Evolutionary conservation across 2,797 vertebrate species (phyloP).

Genomic region (Halcyon chelicuti): DNA sequence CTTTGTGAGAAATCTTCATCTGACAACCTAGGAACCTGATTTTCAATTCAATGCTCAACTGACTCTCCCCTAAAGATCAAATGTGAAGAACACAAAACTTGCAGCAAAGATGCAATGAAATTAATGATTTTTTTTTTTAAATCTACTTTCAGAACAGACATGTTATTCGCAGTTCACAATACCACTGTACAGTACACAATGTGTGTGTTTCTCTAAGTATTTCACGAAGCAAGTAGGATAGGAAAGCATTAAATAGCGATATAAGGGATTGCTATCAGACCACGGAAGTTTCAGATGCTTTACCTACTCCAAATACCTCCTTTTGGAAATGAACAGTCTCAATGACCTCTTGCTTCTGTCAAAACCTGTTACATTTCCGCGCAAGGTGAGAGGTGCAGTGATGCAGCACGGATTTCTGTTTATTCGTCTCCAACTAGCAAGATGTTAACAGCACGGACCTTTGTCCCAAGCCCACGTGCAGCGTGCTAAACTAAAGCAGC

Average conservation of each 20-base stretch:
- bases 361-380: not conserved
- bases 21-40: not conserved
- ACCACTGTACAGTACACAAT: accelerated
- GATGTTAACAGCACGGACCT: not conserved
- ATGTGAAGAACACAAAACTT: not conserved
- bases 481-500: not conserved
- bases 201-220: not conserved
- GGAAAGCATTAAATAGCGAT: not conserved
- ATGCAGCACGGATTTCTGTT: not conserved
- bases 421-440: not conserved
- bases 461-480: not conserved
- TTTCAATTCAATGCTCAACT: not conserved
- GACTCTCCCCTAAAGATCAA: not conserved
- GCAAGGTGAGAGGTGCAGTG: not conserved
- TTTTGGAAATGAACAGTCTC: not conserved
- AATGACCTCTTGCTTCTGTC: not conserved
- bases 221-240: not conserved
- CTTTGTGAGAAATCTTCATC: not conserved
- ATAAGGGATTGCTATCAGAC: not conserved
- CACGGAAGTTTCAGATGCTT: not conserved
- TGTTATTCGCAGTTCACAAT: not conserved
- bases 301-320: not conserved
- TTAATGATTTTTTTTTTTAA: not conserved
- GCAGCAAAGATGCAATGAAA: not conserved
- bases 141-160: not conserved